Percentiles rank a stretch among this genome's conserved stretches.
Evolutionary conservation across 2,113 vertebrate genomes (phyloP).

Genomic region (Danio rerio): GRCz12tu NC_133180.1:29892001-29892500

Average conservation of each 20-base stretch:
- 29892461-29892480: neutral
- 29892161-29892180: neutral
- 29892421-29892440: neutral
- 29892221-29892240: slow-evolving; percentile 76
- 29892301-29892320: slow-evolving; percentile 78
- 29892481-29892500: neutral
- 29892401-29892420: neutral
- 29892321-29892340: slow-evolving; percentile 75
- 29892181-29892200: neutral
- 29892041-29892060: slow-evolving; percentile 70
- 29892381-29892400: neutral
- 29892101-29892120: neutral
- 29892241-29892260: slow-evolving; percentile 71
- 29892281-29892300: slow-evolving; percentile 77
- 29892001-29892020: slow-evolving; percentile 73
- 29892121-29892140: neutral
- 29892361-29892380: slow-evolving; percentile 79
- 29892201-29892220: slow-evolving; percentile 79
- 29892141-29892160: neutral
- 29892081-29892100: neutral
- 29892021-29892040: slow-evolving; percentile 79
- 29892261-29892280: slow-evolving; percentile 78
- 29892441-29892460: neutral
- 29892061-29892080: slow-evolving; percentile 70
- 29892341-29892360: slow-evolving; percentile 79